phyloP scores from a whole-genome alignment of 2,888 invertebrate genomes.

The Drosophila peninsularis region DNA sequence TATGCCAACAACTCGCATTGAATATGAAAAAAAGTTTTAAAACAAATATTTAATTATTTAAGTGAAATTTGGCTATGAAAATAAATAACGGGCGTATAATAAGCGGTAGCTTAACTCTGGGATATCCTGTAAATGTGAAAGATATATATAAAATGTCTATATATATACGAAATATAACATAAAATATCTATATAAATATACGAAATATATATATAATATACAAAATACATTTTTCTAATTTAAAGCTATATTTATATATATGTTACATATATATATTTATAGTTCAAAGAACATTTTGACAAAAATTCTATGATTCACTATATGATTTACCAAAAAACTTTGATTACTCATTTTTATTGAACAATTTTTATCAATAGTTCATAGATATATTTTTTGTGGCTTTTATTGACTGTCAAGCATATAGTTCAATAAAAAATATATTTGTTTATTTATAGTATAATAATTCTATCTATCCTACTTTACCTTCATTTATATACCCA shows the following conservation, averaged over 20 bases:
- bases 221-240: too few relatives aligned
- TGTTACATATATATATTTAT: background rate
- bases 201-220: too few relatives aligned
- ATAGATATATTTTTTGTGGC: background rate
- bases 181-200: too few relatives aligned
- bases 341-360: background rate
- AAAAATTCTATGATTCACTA: background rate
- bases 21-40: conserved; percentile 35
- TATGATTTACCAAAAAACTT: background rate
- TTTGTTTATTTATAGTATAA: background rate
- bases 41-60: conserved; percentile 23
- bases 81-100: background rate
- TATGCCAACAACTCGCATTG: conserved; percentile 31
- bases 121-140: background rate
- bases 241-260: conserved; percentile 1
- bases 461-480: too few relatives aligned
- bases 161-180: too few relatives aligned
- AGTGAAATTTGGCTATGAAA: conserved; percentile 19
- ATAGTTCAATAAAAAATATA: background rate
- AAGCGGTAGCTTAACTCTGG: background rate
- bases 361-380: background rate
- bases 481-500: background rate
- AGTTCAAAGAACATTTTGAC: background rate
- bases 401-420: background rate
- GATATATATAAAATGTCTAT: too few relatives aligned